Percentiles rank a stretch among this genome's conserved stretches.
Evolutionary conservation across 2,113 vertebrate genomes (phyloP).

Genomic region (Zeus faber): DNA sequence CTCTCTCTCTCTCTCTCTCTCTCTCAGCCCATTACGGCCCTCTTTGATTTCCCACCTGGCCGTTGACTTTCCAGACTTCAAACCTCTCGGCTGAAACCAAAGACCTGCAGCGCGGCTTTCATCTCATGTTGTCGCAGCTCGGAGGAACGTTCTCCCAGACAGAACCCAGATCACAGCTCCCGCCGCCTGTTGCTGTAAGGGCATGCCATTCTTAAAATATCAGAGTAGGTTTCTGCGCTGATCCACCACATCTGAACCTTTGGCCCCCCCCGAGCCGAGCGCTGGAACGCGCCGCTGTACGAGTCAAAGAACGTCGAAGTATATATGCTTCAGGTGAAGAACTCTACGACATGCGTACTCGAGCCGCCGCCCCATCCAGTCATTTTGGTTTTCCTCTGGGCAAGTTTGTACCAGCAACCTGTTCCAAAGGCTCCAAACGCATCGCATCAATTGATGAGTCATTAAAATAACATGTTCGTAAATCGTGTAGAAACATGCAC

Average conservation of each 20-base stretch:
- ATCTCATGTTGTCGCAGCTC: slow-evolving; percentile 40
- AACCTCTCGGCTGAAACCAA: slow-evolving; percentile 32
- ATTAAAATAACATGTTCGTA: too few relatives aligned
- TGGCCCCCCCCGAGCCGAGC: too few relatives aligned
- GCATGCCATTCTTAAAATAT: slow-evolving; percentile 20
- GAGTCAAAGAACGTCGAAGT: too few relatives aligned
- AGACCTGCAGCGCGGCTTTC: slow-evolving; percentile 30
- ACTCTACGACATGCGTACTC: too few relatives aligned
- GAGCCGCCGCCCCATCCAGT: too few relatives aligned
- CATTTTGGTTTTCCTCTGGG: too few relatives aligned
- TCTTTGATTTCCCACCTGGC: slow-evolving; percentile 29
- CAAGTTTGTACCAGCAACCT: too few relatives aligned
- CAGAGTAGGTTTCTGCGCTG: slow-evolving; percentile 13
- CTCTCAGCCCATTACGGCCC: neutral
- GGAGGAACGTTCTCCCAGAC: slow-evolving; percentile 21
- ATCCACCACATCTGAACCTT: slow-evolving; percentile 12
- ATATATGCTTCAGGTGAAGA: too few relatives aligned
- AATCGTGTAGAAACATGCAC: too few relatives aligned
- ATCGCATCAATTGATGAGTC: too few relatives aligned
- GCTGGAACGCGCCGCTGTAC: too few relatives aligned
- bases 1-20: neutral
- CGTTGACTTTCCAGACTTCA: slow-evolving; percentile 28
- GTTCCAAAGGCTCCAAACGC: too few relatives aligned
- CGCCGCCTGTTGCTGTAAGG: slow-evolving; percentile 36
- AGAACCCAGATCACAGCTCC: slow-evolving; percentile 35